These are phyloP conservation scores for Trichogramma pretiosum DNA, from an alignment of 1,140 invertebrate species.

Conservation along the genomic window DNA sequence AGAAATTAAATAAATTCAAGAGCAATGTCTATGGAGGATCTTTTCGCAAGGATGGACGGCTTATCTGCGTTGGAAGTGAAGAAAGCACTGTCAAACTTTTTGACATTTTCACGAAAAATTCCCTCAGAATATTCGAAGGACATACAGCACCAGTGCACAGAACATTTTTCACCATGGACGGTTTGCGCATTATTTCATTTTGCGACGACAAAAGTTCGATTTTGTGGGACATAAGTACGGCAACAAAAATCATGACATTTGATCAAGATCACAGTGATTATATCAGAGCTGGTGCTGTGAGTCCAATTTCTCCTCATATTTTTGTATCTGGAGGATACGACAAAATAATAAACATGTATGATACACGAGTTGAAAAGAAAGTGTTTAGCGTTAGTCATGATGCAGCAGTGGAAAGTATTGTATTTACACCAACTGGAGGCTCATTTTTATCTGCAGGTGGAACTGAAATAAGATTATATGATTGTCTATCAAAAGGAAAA, in stretches of 20 bases:
- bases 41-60: slow-evolving; percentile 76
- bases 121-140: slow-evolving; percentile 54
- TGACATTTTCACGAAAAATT: slow-evolving; percentile 70
- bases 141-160: slow-evolving; percentile 63
- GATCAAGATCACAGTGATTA: slow-evolving; percentile 69
- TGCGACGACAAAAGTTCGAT: slow-evolving; percentile 87
- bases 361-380: slow-evolving; percentile 64
- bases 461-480: slow-evolving; percentile 88
- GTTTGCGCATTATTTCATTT: slow-evolving; percentile 75
- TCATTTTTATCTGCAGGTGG: slow-evolving; percentile 88
- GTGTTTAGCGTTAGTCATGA: slow-evolving; percentile 77
- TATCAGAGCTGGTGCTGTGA: slow-evolving; percentile 64
- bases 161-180: slow-evolving; percentile 71
- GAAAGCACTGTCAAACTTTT: slow-evolving; percentile 82
- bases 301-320: slow-evolving; percentile 64
- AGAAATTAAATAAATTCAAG: slow-evolving; percentile 79
- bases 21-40: slow-evolving; percentile 77
- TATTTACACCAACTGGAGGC: slow-evolving; percentile 83
- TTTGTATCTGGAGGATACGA: slow-evolving; percentile 90
- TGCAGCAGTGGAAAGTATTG: slow-evolving; percentile 79
- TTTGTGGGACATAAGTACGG: slow-evolving; percentile 84
- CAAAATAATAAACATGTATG: slow-evolving; percentile 81
- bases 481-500: slow-evolving; percentile 76
- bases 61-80: slow-evolving; percentile 80
- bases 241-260: slow-evolving; percentile 60